Percentiles rank a stretch among this genome's conserved stretches.
These are phyloP conservation scores for Altica lythri DNA, from an alignment of 2,888 invertebrate genomes.

Conservation along the genomic window DNA sequence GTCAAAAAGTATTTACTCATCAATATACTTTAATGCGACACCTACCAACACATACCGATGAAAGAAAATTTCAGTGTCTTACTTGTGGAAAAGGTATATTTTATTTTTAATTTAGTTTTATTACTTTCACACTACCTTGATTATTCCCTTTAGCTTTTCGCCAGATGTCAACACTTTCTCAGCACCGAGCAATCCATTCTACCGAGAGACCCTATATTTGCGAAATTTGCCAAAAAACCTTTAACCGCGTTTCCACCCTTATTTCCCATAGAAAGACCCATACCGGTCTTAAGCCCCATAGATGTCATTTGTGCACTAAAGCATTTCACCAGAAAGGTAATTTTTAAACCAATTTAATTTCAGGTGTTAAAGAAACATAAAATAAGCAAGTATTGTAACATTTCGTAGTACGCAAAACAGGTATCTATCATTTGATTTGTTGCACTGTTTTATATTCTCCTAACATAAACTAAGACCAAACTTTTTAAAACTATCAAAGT, in stretches of 20 bases:
- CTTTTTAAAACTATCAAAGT: too few relatives aligned
- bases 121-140: constrained; percentile 2
- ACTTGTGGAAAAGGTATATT: constrained; percentile 72
- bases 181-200: constrained; percentile 81
- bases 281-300: constrained; percentile 73
- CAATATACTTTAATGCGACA: constrained; percentile 78
- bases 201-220: constrained; percentile 74
- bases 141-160: constrained; percentile 61
- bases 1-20: constrained; percentile 74
- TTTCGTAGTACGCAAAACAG: too few relatives aligned
- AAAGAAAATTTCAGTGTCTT: constrained; percentile 75
- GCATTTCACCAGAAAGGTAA: constrained; percentile 82
- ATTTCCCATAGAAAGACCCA: constrained; percentile 81
- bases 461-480: too few relatives aligned
- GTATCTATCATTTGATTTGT: too few relatives aligned
- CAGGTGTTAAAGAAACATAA: too few relatives aligned
- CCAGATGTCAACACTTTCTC: constrained; percentile 75
- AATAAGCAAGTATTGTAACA: too few relatives aligned
- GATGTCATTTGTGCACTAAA: constrained; percentile 74
- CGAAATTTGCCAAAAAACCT: constrained; percentile 76
- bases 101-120: not conserved
- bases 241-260: constrained; percentile 78
- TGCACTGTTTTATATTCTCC: too few relatives aligned
- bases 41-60: constrained; percentile 76
- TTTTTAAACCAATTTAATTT: not conserved